These are phyloP conservation scores for Hofmannophila pseudospretella DNA, from an alignment of 2,888 invertebrate genomes.

Conservation along the genomic window DNA sequence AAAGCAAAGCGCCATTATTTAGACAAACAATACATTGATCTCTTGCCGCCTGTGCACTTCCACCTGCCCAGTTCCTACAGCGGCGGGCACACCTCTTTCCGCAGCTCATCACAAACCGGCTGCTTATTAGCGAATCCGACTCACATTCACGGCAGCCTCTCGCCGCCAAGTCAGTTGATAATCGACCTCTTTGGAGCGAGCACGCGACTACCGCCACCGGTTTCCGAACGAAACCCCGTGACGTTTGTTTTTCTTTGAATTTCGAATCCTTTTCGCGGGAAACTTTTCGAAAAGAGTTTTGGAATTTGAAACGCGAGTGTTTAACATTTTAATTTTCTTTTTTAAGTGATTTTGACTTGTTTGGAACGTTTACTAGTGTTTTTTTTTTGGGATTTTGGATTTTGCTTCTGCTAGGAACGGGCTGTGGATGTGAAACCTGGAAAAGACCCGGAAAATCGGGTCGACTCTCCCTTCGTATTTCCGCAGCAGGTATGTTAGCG, in stretches of 20 bases:
- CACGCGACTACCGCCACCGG: slow-evolving; percentile 33
- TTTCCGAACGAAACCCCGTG: slow-evolving; percentile 13
- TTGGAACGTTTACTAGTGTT: slow-evolving; percentile 13
- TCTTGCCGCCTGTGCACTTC: too few species aligned
- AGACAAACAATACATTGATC: too few species aligned
- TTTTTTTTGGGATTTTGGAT: slow-evolving; percentile 10
- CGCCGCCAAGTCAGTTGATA: slow-evolving; percentile 53
- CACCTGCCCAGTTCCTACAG: slow-evolving; percentile 11
- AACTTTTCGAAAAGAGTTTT: slow-evolving; percentile 12
- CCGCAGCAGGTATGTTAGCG: slow-evolving; percentile 50
- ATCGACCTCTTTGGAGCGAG: slow-evolving; percentile 47
- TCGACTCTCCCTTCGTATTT: slow-evolving; percentile 46
- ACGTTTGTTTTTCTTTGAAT: slow-evolving; percentile 3
- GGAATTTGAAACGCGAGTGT: slow-evolving; percentile 17
- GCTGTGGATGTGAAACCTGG: slow-evolving; percentile 56
- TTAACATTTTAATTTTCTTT: slow-evolving; percentile 18
- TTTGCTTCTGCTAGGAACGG: slow-evolving; percentile 14
- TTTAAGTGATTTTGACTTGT: slow-evolving; percentile 20
- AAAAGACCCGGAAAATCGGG: slow-evolving; percentile 53
- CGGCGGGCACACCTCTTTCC: slow-evolving; percentile 9
- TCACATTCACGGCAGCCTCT: slow-evolving; percentile 48
- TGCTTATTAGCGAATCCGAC: slow-evolving; percentile 12
- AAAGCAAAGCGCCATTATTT: too few species aligned
- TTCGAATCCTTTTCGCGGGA: slow-evolving; percentile 3
- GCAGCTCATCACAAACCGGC: slow-evolving; percentile 9